phyloP scores from a whole-genome alignment of 2,113 vertebrate species.

The Leptosomus discolor region DNA sequence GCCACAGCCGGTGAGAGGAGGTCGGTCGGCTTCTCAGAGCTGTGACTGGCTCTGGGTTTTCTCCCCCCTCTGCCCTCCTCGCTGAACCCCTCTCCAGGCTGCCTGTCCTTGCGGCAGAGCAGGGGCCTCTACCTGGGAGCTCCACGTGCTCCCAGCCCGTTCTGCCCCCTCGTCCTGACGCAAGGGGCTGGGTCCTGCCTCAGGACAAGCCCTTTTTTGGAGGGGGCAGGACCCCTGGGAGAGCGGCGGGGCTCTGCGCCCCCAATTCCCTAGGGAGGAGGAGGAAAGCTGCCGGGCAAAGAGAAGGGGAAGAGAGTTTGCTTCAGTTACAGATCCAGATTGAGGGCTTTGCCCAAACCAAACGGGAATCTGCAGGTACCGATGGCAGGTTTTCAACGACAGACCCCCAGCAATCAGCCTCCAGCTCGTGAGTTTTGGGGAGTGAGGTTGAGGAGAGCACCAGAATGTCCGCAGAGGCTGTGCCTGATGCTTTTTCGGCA shows the following conservation, averaged over 20 bases:
- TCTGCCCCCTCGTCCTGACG: neutral
- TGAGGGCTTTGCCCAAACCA: neutral
- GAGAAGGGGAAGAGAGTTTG: neutral
- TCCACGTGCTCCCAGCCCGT: neutral
- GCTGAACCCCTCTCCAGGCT: neutral
- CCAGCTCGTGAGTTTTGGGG: neutral
- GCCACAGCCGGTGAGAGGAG: neutral
- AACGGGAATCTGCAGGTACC: neutral
- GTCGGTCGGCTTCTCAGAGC: rapidly evolving
- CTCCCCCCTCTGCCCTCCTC: neutral
- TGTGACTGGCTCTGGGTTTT: neutral
- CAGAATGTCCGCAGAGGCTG: neutral
- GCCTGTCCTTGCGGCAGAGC: neutral
- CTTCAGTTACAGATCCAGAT: neutral
- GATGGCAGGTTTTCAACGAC: neutral
- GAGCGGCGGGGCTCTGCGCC: neutral
- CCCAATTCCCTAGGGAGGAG: neutral
- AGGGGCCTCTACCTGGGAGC: neutral
- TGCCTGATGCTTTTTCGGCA: neutral
- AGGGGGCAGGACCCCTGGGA: neutral
- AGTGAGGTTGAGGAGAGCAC: neutral
- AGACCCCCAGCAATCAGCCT: neutral
- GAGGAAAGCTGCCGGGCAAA: neutral
- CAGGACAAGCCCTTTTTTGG: neutral
- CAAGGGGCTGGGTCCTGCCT: neutral